phyloP scores from a whole-genome alignment of 1,140 invertebrate species.

The Tetramorium simillimum region DNA sequence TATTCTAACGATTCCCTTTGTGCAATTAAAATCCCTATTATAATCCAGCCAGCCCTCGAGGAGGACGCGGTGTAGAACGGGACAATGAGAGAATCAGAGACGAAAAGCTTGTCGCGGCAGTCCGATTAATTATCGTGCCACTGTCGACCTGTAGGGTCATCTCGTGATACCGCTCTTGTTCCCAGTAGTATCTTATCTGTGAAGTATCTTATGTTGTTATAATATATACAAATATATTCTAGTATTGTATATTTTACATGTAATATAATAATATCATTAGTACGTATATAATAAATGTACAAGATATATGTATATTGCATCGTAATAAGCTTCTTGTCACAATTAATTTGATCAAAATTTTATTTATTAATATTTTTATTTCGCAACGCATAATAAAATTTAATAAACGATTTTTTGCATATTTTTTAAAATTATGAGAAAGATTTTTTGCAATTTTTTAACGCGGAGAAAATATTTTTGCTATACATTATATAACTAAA shows the following conservation, averaged over 20 bases:
- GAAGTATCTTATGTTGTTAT: neutral
- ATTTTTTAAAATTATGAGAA: neutral
- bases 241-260: neutral
- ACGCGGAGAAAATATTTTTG: neutral
- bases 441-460: neutral
- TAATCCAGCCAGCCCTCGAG: constrained; percentile 34
- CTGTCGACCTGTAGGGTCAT: constrained; percentile 11
- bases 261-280: neutral
- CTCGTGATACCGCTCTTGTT: constrained; percentile 2
- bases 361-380: neutral
- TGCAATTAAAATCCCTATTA: constrained; percentile 54
- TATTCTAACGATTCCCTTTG: constrained; percentile 53
- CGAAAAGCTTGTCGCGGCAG: constrained; percentile 49
- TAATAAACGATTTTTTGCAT: neutral
- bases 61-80: constrained; percentile 3
- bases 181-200: constrained; percentile 6
- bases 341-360: neutral
- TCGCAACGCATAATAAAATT: neutral
- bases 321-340: neutral
- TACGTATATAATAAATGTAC: neutral
- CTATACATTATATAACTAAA: neutral
- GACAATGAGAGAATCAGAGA: constrained; percentile 52
- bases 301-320: neutral
- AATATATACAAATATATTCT: neutral
- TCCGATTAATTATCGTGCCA: constrained; percentile 52